Percentiles rank a stretch among this genome's conserved stretches.
These are phyloP conservation scores for Heteropelma amictum DNA, from an alignment of 2,888 invertebrate species.

Conservation along the genomic window DNA sequence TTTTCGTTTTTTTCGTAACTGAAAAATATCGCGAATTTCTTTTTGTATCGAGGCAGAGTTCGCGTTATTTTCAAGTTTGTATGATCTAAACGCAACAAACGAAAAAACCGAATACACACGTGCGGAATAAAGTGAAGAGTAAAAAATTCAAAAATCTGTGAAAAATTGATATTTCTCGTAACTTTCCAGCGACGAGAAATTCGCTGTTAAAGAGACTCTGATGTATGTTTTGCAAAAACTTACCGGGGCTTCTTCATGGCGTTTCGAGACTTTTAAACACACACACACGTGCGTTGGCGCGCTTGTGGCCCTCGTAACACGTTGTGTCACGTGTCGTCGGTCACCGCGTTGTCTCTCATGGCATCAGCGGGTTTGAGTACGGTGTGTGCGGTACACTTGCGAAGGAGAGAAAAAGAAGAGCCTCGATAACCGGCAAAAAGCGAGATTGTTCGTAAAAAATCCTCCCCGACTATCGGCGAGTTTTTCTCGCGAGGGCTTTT, in stretches of 20 bases:
- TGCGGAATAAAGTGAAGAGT: too few species aligned
- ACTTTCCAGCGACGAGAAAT: too few species aligned
- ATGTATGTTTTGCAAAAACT: constrained; percentile 56
- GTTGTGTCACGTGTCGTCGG: constrained; percentile 70
- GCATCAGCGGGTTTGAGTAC: constrained; percentile 59
- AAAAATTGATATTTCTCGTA: too few species aligned
- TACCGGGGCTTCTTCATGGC: constrained; percentile 74
- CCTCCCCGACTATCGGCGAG: not conserved
- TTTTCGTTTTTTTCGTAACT: too few species aligned
- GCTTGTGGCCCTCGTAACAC: constrained; percentile 63
- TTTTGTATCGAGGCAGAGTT: too few species aligned
- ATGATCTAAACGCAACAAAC: too few species aligned
- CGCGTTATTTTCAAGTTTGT: too few species aligned
- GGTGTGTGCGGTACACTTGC: constrained; percentile 13
- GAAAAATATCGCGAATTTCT: too few species aligned
- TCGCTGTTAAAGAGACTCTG: not conserved
- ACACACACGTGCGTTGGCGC: not conserved
- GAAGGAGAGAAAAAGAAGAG: not conserved
- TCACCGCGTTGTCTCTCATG: constrained; percentile 68
- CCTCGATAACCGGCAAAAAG: not conserved
- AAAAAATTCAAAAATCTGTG: too few species aligned
- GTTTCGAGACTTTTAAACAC: constrained; percentile 51
- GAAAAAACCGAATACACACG: too few species aligned
- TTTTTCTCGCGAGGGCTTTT: not conserved
- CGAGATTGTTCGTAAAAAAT: not conserved